Evolutionary conservation across 2,797 vertebrate species (phyloP).

Genomic region (Triplophysa bombifrons): DNA sequence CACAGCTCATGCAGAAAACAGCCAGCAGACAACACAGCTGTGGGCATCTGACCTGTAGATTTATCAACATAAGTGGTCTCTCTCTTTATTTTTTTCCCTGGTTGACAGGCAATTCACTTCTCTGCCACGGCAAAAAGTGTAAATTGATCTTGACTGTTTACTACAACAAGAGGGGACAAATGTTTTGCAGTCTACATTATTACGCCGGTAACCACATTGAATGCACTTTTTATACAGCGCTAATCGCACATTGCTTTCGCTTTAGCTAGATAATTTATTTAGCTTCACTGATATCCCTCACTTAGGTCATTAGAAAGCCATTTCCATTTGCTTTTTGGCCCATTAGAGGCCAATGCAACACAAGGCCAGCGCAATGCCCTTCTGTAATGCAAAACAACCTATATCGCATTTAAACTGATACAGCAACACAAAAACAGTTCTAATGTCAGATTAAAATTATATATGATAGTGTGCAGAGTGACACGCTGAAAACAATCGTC

Average conservation of each 20-base stretch:
- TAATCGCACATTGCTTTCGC: slow-evolving; percentile 75
- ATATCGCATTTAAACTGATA: slow-evolving; percentile 15
- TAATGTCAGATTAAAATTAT: slow-evolving; percentile 40
- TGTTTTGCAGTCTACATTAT: slow-evolving; percentile 20
- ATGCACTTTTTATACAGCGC: slow-evolving; percentile 69
- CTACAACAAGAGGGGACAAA: slow-evolving; percentile 16
- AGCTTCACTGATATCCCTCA: slow-evolving; percentile 76
- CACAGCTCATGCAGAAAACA: slow-evolving; percentile 8
- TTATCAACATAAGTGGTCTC: slow-evolving; percentile 14
- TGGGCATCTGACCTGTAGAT: slow-evolving; percentile 22
- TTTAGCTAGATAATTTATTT: slow-evolving; percentile 76
- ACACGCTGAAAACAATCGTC: slow-evolving; percentile 21
- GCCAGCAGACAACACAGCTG: slow-evolving; percentile 13
- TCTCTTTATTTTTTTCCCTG: slow-evolving; percentile 11
- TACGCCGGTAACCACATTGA: slow-evolving; percentile 26
- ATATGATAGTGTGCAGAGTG: slow-evolving; percentile 2
- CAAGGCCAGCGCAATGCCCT: slow-evolving; percentile 55
- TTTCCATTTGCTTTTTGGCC: slow-evolving; percentile 77
- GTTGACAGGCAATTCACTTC: slow-evolving; percentile 22
- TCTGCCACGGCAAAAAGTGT: slow-evolving; percentile 18
- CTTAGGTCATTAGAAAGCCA: slow-evolving; percentile 80
- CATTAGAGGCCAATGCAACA: slow-evolving; percentile 76
- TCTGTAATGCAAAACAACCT: slow-evolving; percentile 19
- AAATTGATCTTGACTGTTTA: slow-evolving; percentile 38
- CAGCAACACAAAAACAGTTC: slow-evolving; percentile 5